phyloP scores from a whole-genome alignment of 2,113 vertebrate species.

The Nematolebias whitei region DNA sequence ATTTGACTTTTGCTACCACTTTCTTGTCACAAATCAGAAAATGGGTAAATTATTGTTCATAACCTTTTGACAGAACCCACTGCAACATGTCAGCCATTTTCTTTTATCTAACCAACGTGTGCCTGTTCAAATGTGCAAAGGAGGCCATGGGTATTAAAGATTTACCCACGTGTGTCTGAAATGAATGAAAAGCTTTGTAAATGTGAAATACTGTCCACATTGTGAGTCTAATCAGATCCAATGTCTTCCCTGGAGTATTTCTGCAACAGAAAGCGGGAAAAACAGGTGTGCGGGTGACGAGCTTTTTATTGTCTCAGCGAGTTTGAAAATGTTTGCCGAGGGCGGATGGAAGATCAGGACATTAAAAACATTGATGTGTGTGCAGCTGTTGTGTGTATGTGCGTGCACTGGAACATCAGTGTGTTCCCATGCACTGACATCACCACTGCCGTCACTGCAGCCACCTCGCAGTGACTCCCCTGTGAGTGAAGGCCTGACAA shows the following conservation, averaged over 20 bases:
- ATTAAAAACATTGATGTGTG: slow-evolving; percentile 64
- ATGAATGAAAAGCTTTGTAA: slow-evolving; percentile 8
- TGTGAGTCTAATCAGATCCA: not conserved
- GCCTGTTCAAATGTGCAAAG: no score
- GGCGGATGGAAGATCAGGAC: slow-evolving; percentile 46
- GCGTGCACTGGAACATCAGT: not conserved
- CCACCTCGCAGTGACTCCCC: slow-evolving; percentile 74
- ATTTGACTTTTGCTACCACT: no score
- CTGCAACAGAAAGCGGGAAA: slow-evolving; percentile 14
- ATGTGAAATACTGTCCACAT: not conserved
- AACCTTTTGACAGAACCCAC: not conserved
- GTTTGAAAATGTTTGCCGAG: slow-evolving; percentile 55
- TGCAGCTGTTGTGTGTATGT: slow-evolving; percentile 29
- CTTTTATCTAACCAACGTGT: not conserved
- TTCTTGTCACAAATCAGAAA: no score
- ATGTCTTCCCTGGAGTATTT: not conserved
- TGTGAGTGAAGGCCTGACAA: slow-evolving; percentile 73
- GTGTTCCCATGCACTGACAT: slow-evolving; percentile 53
- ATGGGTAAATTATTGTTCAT: no score
- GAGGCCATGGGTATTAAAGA: not conserved
- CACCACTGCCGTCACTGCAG: slow-evolving; percentile 75
- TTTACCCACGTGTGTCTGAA: not conserved
- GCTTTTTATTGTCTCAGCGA: slow-evolving; percentile 44
- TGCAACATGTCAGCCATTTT: not conserved
- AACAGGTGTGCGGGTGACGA: slow-evolving; percentile 50